These are phyloP conservation scores for Zoroaster sp. DNA, from an alignment of 53 echinoderm and acorn worm genomes.

Conservation along the genomic window DNA sequence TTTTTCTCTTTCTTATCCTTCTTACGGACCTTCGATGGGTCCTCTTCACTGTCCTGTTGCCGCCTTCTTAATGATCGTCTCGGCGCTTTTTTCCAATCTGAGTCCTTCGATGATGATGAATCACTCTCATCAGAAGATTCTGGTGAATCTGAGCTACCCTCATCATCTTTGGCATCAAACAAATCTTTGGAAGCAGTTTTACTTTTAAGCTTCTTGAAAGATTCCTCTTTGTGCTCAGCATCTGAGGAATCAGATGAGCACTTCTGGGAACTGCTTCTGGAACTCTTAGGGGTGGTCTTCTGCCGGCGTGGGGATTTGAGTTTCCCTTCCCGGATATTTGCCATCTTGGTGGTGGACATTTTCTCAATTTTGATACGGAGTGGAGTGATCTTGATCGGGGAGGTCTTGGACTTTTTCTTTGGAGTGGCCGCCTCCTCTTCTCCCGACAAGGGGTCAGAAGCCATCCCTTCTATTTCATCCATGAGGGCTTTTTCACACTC, in stretches of 20 bases:
- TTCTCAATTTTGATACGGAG: slow-evolving; percentile 41
- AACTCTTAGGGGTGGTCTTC: slow-evolving; percentile 39
- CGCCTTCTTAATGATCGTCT: not conserved
- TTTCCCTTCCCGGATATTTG: not conserved
- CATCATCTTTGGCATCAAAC: not conserved
- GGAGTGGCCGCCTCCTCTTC: not conserved
- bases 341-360: not conserved
- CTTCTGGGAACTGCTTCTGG: not conserved
- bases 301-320: slow-evolving; percentile 24
- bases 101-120: slow-evolving; percentile 6
- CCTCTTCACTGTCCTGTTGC: not conserved
- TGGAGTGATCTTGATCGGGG: slow-evolving; percentile 7
- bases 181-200: slow-evolving; percentile 1
- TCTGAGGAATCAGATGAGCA: not conserved
- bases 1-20: slow-evolving; percentile 41
- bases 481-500: slow-evolving; percentile 48
- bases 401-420: not conserved
- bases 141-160: not conserved
- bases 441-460: not conserved
- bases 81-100: not conserved
- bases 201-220: not conserved
- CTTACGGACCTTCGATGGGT: not conserved
- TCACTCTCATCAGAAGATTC: not conserved
- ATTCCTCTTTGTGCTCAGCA: not conserved
- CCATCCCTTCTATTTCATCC: slow-evolving; percentile 42